Evolutionary conservation across 1,140 invertebrate species (phyloP), one percentile per base, ranked within the genome.

Genomic region (Rhopalosiphum maidis): DNA sequence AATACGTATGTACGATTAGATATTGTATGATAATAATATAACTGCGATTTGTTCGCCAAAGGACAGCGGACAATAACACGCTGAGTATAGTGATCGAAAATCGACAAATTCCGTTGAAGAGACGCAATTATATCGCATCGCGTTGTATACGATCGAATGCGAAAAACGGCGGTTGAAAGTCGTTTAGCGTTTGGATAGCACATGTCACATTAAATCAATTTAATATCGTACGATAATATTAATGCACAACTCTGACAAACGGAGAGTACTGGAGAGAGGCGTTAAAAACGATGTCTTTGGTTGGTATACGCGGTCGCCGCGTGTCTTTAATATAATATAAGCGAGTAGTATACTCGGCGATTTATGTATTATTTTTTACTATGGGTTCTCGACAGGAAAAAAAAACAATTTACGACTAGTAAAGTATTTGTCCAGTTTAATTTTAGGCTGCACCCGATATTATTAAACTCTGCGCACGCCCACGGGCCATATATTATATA

Each of bases 371-470:
- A n/a, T 77, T 77, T n/a, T 77, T n/a, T 77, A 77, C 60, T 15
- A 18, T n/a, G 1, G 0, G 60, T 77, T 77, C 60, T 77, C 30
- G 60, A n/a, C 60, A 18, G 30, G 60, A 77, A n/a, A n/a, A 77
- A 60, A 77, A n/a, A 77, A 77, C 60, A 77, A 77, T 77, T 77
- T 77, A 77, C 15, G 60, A 77, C 30, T n/a, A 77, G 60, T 77
- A n/a, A 77, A 77, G 60, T 77, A 77, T 77, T 77, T 77, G 60
- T 77, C 30, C 60, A 77, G 60, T 77, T n/a, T 77, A 77, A 77
- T 77, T 77, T 77, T 35, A 77, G n/a, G 60, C 60, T 77, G 60
- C 60, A 77, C 60, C 30, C 30, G 60, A 77, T 77, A 77, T 77
- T 77, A 77, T 77, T 77, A 77, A 77, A n/a, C 60, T 77, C 60